Conservation (phyloP, 2,888 invertebrate genomes). For the Caenorhabditis sp. region DNA sequence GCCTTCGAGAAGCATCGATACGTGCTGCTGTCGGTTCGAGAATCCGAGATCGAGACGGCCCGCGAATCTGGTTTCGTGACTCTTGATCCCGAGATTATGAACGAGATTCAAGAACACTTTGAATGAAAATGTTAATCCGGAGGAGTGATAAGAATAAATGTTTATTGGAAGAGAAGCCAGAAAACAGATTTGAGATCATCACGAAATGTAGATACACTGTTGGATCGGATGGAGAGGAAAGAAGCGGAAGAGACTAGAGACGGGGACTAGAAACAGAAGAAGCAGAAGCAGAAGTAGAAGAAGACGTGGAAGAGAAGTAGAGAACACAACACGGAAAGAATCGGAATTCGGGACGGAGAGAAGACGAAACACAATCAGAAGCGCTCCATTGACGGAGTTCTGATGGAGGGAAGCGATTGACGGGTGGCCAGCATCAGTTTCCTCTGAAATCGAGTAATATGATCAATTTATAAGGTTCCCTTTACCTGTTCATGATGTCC, state of each 20-base stretch:
- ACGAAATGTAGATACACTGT: constrained; percentile 30
- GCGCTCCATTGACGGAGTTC: constrained; percentile 66
- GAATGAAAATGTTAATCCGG: not conserved
- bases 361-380: too few relatives aligned
- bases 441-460: constrained; percentile 69
- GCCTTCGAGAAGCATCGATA: constrained; percentile 20
- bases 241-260: constrained; percentile 5
- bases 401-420: constrained; percentile 71
- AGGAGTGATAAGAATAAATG: constrained; percentile 5
- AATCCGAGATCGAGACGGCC: not conserved
- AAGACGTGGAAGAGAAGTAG: too few relatives aligned
- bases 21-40: constrained; percentile 6
- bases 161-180: constrained; percentile 15
- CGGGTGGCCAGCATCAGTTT: constrained; percentile 79
- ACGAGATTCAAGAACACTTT: constrained; percentile 1
- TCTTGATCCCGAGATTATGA: not conserved
- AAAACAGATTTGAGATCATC: constrained; percentile 16
- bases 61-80: constrained; percentile 6
- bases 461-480: not conserved
- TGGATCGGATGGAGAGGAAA: not conserved
- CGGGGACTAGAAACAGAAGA: too few relatives aligned
- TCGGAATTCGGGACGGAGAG: not conserved
- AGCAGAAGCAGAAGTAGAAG: not conserved
- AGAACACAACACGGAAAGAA: constrained; percentile 10
- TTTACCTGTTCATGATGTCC: constrained; percentile 82